Evolutionary conservation across 2,888 invertebrate genomes (phyloP).

Genomic region (Auanema freiburgensis): DNA sequence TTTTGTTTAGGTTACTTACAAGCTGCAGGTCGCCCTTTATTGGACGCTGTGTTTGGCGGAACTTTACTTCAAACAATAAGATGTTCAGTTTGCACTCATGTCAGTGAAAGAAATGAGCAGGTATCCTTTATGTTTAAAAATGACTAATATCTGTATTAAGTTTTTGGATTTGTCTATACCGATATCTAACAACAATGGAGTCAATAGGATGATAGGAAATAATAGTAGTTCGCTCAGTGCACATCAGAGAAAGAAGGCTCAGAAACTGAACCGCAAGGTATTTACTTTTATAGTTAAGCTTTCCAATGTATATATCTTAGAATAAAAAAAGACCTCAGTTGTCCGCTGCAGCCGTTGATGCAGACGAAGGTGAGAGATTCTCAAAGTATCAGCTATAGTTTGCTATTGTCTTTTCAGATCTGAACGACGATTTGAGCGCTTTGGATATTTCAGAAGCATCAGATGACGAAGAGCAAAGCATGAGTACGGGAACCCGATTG

Average conservation of each 20-base stretch:
- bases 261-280: slow-evolving; percentile 5
- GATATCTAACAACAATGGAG: slow-evolving; percentile 68
- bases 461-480: slow-evolving; percentile 3
- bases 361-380: slow-evolving; percentile 7
- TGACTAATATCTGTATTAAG: too few relatives aligned
- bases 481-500: slow-evolving; percentile 2
- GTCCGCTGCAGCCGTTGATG: neutral
- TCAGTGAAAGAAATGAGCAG: slow-evolving; percentile 16
- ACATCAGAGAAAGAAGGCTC: slow-evolving; percentile 62
- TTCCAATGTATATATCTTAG: neutral
- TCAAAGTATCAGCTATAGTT: neutral
- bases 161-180: slow-evolving; percentile 94
- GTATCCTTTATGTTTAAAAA: too few relatives aligned
- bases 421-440: neutral
- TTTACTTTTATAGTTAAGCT: neutral
- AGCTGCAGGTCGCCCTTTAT: slow-evolving; percentile 67
- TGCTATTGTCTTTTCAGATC: neutral
- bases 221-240: slow-evolving; percentile 46
- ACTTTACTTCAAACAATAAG: slow-evolving; percentile 82
- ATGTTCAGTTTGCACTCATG: slow-evolving; percentile 80
- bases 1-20: slow-evolving; percentile 64
- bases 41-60: slow-evolving; percentile 89
- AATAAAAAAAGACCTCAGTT: neutral
- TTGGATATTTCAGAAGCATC: neutral
- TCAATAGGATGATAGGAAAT: slow-evolving; percentile 7